phyloP scores from a whole-genome alignment of 37 sponge, comb jelly and placozoan species.

The Bolinopsis microptera region DNA sequence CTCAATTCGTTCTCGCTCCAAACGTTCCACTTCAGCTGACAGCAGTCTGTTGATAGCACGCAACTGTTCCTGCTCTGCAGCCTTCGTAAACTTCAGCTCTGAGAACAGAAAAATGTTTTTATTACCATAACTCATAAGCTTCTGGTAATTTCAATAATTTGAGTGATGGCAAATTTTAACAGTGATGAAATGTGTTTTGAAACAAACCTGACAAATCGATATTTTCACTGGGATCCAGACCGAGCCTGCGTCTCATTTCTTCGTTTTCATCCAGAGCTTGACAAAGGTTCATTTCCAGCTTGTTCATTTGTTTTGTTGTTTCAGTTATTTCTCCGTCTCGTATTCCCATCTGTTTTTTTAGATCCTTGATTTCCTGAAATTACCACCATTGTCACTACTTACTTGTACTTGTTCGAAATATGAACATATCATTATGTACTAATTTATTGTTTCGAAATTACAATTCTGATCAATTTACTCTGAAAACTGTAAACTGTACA shows the following conservation, averaged over 20 bases:
- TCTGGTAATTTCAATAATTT: no score
- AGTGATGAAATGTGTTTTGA: neutral
- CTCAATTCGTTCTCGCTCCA: conserved; percentile 37
- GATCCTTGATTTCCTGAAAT: conserved; percentile 52
- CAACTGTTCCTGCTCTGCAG: conserved; percentile 54
- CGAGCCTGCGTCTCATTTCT: conserved; percentile 46
- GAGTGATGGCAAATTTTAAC: no score
- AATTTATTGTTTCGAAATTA: no score
- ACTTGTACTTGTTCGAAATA: no score
- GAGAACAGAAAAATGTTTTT: neutral
- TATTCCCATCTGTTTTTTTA: conserved; percentile 37
- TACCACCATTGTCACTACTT: no score
- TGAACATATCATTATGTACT: no score
- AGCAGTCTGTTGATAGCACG: conserved; percentile 54
- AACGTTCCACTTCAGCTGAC: conserved; percentile 27
- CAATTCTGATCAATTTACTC: no score
- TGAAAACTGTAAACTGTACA: no score
- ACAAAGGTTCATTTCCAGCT: conserved; percentile 55
- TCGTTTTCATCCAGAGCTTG: conserved; percentile 46
- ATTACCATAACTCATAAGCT: no score
- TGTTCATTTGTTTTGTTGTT: conserved; percentile 53
- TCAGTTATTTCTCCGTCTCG: conserved; percentile 4
- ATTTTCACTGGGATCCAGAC: conserved; percentile 38
- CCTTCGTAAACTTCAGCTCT: conserved; percentile 42
- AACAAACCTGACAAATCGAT: conserved; percentile 50